Conservation (phyloP, 2,113 vertebrate genomes). For the Apodemus speciosus region DNA sequence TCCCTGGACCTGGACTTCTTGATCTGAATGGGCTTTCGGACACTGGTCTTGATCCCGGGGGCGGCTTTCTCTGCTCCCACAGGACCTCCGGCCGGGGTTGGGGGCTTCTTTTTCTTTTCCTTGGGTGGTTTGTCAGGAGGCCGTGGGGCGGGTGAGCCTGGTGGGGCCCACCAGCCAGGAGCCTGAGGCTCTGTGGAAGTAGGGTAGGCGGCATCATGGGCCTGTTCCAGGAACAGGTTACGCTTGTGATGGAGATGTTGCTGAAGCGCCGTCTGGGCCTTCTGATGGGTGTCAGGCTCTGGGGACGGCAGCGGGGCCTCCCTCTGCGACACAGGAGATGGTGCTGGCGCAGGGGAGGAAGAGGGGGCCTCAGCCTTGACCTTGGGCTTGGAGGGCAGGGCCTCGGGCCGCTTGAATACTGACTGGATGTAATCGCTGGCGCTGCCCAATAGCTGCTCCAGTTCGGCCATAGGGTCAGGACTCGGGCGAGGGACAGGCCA, state of each 20-base stretch:
- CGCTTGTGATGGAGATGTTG: conserved; percentile 97
- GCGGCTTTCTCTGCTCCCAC: conserved; percentile 82
- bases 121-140: conserved; percentile 90
- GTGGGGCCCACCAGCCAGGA: conserved; percentile 91
- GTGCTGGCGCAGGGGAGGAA: conserved; percentile 54
- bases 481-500: conserved; percentile 82
- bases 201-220: conserved; percentile 49
- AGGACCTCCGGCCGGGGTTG: conserved; percentile 47
- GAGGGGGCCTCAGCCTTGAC: conserved; percentile 80
- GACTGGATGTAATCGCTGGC: conserved; percentile 89
- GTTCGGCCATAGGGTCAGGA: conserved; percentile 94
- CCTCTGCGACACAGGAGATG: conserved; percentile 76
- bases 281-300: conserved; percentile 86
- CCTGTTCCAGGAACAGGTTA: conserved; percentile 92
- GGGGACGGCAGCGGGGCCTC: conserved; percentile 45
- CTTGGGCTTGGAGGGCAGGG: conserved; percentile 86
- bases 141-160: conserved; percentile 72
- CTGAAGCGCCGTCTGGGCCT: conserved; percentile 95
- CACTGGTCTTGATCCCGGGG: conserved; percentile 85
- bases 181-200: conserved; percentile 84
- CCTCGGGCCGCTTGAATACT: conserved; percentile 89
- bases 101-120: conserved; percentile 93
- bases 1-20: conserved; percentile 94
- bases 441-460: conserved; percentile 94
- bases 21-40: conserved; percentile 92